Evolutionary conservation across 2,113 vertebrate genomes (phyloP).

Genomic region (Eublepharis macularius): DNA sequence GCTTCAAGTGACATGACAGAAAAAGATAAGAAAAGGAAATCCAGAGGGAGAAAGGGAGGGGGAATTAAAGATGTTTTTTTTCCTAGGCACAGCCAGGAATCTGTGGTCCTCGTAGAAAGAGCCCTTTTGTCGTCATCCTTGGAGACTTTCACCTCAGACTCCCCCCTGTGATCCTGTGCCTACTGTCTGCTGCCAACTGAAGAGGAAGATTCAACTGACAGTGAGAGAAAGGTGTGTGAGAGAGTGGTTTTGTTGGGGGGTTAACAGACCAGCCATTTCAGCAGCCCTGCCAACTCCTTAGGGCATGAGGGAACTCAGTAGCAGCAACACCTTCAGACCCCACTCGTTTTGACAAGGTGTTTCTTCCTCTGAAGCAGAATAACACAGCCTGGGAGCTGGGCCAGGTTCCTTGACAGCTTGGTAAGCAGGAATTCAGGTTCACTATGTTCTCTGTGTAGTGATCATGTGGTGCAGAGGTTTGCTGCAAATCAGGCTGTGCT

Average conservation of each 20-base stretch:
- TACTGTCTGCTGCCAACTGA: not conserved
- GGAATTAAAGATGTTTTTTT: accelerated
- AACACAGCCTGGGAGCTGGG: not conserved
- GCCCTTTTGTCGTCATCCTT: not conserved
- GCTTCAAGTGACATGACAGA: constrained; percentile 3
- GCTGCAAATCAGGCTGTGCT: not conserved
- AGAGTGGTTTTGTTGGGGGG: no score
- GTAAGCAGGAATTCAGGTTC: not conserved
- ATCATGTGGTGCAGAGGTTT: not conserved
- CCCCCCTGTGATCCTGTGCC: not conserved
- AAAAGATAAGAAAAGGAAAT: not conserved
- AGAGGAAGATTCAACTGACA: not conserved
- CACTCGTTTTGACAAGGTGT: not conserved
- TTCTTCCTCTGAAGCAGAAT: not conserved
- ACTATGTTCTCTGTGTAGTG: not conserved
- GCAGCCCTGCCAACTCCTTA: not conserved
- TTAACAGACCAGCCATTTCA: not conserved
- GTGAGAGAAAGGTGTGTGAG: not conserved
- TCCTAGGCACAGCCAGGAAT: not conserved
- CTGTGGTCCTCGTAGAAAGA: not conserved
- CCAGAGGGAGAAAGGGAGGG: not conserved
- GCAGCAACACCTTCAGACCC: not conserved
- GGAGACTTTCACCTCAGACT: not conserved
- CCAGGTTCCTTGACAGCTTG: not conserved
- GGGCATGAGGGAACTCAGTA: not conserved